Conservation (phyloP, 2,113 vertebrate genomes). For the Chaenogobius annularis region DNA sequence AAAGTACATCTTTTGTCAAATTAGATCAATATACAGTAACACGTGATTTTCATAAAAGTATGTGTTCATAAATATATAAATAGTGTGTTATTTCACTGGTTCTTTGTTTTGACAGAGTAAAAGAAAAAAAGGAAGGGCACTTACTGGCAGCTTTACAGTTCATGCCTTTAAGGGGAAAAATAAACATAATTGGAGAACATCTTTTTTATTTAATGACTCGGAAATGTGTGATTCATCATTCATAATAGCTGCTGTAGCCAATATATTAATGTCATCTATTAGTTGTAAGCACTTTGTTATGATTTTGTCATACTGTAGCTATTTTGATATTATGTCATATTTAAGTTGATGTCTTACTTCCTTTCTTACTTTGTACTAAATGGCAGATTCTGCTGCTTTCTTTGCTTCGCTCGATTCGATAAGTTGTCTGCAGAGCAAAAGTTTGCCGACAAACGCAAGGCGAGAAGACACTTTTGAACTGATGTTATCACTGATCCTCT, state of each 20-base stretch:
- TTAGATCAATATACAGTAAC: too few species aligned
- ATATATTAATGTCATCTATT: neutral
- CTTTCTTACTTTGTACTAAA: neutral
- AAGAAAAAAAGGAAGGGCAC: neutral
- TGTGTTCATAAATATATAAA: too few species aligned
- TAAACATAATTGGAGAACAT: neutral
- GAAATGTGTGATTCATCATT: neutral
- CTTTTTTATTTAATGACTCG: neutral
- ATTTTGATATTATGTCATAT: neutral
- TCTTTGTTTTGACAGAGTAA: neutral
- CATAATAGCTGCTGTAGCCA: neutral
- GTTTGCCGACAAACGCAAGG: constrained; percentile 17
- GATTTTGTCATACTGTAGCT: neutral
- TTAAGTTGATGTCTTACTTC: neutral
- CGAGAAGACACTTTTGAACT: constrained; percentile 7
- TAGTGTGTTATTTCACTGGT: neutral
- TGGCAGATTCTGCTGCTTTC: neutral
- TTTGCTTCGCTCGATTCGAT: neutral
- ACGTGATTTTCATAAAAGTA: too few species aligned
- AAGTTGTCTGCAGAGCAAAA: constrained; percentile 7
- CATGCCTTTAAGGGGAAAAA: neutral
- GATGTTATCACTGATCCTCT: constrained; percentile 16
- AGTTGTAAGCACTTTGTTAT: neutral
- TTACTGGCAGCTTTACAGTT: neutral
- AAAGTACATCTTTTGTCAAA: too few species aligned